Percentiles rank a stretch among this genome's conserved stretches.
phyloP scores from a whole-genome alignment of 2,113 vertebrate genomes.

The Paramisgurnus dabryanus region DNA sequence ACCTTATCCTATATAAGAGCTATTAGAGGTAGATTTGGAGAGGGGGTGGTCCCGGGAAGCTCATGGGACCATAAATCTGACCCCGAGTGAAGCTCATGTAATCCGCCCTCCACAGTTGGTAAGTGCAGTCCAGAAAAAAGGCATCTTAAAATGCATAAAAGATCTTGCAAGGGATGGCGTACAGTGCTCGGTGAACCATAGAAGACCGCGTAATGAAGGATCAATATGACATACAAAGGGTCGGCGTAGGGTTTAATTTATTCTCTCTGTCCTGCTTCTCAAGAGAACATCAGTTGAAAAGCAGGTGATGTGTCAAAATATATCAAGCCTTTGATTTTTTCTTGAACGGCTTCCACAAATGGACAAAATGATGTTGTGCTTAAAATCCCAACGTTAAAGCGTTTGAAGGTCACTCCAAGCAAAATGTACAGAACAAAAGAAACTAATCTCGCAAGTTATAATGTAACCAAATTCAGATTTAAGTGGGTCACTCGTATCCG shows the following conservation, averaged over 20 bases:
- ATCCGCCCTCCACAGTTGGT: too few species aligned
- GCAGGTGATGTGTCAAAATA: conserved; percentile 18
- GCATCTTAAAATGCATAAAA: background rate
- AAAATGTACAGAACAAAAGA: background rate
- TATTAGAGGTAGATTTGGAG: too few species aligned
- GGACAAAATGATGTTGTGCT: background rate
- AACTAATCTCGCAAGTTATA: background rate
- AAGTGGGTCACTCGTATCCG: too few species aligned
- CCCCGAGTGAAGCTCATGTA: too few species aligned
- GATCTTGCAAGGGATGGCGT: background rate
- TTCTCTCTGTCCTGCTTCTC: background rate
- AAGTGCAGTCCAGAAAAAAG: background rate
- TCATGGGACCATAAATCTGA: too few species aligned
- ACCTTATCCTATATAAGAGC: too few species aligned
- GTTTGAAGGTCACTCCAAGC: background rate
- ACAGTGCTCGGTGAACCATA: conserved; percentile 3
- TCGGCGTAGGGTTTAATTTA: background rate
- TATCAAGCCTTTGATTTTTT: conserved; percentile 7
- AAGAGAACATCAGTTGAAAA: background rate
- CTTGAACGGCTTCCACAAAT: background rate
- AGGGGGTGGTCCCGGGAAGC: too few species aligned
- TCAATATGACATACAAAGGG: background rate
- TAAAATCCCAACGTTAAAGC: background rate
- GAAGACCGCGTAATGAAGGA: background rate
- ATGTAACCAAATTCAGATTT: too few species aligned